Conservation (phyloP, 23 tunicate species). For the Diplosoma virens region DNA sequence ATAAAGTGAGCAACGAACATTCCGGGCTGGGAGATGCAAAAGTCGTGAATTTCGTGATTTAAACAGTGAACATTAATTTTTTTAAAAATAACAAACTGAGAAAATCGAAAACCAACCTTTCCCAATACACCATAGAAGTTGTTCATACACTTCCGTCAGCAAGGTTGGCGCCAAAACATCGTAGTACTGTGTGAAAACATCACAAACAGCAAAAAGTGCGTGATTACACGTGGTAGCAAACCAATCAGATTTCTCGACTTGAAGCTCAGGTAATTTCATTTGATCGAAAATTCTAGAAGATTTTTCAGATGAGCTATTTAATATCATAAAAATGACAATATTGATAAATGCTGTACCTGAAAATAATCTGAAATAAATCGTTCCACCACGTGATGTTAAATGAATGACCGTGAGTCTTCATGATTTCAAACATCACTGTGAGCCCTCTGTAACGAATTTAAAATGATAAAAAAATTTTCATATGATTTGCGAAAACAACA, state of each 20-base stretch:
- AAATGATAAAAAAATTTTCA: too few relatives aligned
- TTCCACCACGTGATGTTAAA: constrained; percentile 88
- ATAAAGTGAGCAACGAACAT: too few relatives aligned
- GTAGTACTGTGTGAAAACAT: constrained; percentile 96
- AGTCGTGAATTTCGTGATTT: too few relatives aligned
- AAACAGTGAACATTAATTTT: too few relatives aligned
- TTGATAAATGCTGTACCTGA: constrained; percentile 43
- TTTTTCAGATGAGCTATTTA: neutral
- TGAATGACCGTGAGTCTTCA: constrained; percentile 93
- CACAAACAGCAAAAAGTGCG: constrained; percentile 96
- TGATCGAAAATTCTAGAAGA: constrained; percentile 89
- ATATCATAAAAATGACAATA: neutral
- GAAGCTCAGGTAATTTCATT: constrained; percentile 94
- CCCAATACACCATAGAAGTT: constrained; percentile 95
- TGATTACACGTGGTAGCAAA: constrained; percentile 99
- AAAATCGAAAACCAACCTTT: too few relatives aligned
- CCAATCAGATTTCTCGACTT: constrained; percentile 97
- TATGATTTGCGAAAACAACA: too few relatives aligned
- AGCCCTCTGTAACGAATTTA: constrained; percentile 63
- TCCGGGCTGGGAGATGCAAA: too few relatives aligned
- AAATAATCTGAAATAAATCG: constrained; percentile 86
- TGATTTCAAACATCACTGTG: constrained; percentile 98
- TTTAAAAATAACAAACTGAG: too few relatives aligned
- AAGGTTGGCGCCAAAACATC: constrained; percentile 74
- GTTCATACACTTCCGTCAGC: constrained; percentile 79